Percentiles rank a stretch among this genome's conserved stretches.
Evolutionary conservation across 2,113 vertebrate genomes (phyloP).

Genomic region (Ageneiosus marmoratus): DNA sequence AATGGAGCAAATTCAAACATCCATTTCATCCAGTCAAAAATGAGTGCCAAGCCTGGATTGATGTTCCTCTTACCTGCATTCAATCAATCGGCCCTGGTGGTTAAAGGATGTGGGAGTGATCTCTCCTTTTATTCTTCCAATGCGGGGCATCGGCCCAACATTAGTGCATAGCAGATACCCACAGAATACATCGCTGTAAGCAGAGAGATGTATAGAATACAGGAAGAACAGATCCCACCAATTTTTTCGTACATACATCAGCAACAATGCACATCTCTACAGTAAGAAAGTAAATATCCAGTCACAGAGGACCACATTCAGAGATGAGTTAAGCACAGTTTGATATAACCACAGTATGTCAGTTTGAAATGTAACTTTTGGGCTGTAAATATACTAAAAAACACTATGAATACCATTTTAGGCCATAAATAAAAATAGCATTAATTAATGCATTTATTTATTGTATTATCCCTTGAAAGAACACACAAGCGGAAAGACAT

Average conservation of each 20-base stretch:
- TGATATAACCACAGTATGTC: background rate
- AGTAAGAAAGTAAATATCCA: background rate
- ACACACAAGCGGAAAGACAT: background rate
- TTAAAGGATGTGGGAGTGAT: slow-evolving; percentile 91
- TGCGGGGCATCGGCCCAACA: slow-evolving; percentile 84
- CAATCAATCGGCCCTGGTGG: slow-evolving; percentile 90
- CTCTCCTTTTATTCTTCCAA: slow-evolving; percentile 92
- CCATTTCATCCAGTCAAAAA: background rate
- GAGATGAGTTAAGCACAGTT: background rate
- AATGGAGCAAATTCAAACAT: background rate
- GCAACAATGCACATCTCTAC: background rate
- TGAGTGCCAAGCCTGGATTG: background rate
- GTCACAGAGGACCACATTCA: background rate
- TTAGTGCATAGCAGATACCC: slow-evolving; percentile 94
- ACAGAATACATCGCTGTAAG: slow-evolving; percentile 92
- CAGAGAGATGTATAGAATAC: slow-evolving; percentile 27
- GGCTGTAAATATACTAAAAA: background rate
- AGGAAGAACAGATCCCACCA: background rate
- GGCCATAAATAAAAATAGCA: too few relatives aligned
- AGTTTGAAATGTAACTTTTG: background rate
- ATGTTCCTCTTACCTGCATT: slow-evolving; percentile 84
- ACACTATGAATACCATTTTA: background rate
- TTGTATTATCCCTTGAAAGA: background rate
- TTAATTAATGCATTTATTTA: background rate
- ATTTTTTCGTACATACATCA: too few relatives aligned